Conservation (phyloP, 2,888 invertebrate species). For the Hydropsyche betteni region DNA sequence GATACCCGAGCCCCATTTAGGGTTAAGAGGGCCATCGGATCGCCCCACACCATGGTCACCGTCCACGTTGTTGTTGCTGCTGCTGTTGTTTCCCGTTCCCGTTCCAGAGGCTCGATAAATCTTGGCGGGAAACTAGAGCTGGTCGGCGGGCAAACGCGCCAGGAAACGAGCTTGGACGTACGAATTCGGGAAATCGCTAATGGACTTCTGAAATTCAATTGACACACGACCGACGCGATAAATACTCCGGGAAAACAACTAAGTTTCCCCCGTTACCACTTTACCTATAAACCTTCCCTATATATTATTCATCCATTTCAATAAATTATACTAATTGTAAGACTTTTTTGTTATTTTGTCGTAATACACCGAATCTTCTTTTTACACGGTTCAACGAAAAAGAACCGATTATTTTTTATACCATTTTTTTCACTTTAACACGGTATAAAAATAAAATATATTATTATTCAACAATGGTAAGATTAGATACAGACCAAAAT, state of each 20-base stretch:
- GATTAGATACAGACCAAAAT: too few relatives aligned
- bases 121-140: conserved; percentile 50
- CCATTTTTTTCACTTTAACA: too few relatives aligned
- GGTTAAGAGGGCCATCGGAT: conserved; percentile 42
- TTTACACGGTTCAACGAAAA: too few relatives aligned
- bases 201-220: conserved; percentile 52
- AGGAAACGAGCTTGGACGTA: conserved; percentile 38
- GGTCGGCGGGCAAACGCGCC: conserved; percentile 42
- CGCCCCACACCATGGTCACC: conserved; percentile 20
- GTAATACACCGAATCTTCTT: too few relatives aligned
- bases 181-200: conserved; percentile 47
- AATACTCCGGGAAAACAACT: background rate
- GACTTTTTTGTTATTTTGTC: too few relatives aligned
- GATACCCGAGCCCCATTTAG: conserved; percentile 41
- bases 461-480: too few relatives aligned
- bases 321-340: too few relatives aligned
- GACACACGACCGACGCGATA: conserved; percentile 44
- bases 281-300: too few relatives aligned
- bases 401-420: too few relatives aligned
- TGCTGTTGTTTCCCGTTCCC: conserved; percentile 38
- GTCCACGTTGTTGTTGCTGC: conserved; percentile 26
- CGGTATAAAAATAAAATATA: too few relatives aligned
- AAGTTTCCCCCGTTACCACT: background rate
- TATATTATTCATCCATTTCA: too few relatives aligned
- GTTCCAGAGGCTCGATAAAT: conserved; percentile 45